A percentile compares a stretch with the other conserved stretches of the same genome.
These are phyloP conservation scores for Drosophila willistoni DNA, from an alignment of 1,140 invertebrate genomes.

Conservation along the genomic window DNA sequence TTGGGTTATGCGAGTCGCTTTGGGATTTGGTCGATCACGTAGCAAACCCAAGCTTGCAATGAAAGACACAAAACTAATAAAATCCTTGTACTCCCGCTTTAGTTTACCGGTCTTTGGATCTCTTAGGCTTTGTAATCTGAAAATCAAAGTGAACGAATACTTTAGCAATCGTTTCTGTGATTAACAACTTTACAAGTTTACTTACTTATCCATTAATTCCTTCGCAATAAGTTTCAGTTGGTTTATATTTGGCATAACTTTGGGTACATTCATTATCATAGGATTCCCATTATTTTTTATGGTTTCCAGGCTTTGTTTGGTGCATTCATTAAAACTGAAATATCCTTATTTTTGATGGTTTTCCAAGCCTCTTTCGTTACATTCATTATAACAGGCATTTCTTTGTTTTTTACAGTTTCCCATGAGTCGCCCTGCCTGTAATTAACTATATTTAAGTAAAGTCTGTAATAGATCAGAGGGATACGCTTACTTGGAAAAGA, in stretches of 20 bases:
- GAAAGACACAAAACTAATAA: slow-evolving; percentile 88
- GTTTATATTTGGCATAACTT: slow-evolving; percentile 57
- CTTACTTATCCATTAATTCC: slow-evolving; percentile 64
- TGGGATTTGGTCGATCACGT: slow-evolving; percentile 84
- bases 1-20: slow-evolving; percentile 84
- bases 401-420: no score
- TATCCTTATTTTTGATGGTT: no score
- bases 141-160: background rate
- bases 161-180: no score
- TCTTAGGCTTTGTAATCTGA: slow-evolving; percentile 84
- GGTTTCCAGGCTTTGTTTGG: slow-evolving; percentile 46
- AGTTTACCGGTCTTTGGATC: slow-evolving; percentile 84
- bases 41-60: slow-evolving; percentile 77
- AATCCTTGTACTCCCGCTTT: slow-evolving; percentile 85
- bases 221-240: slow-evolving; percentile 63
- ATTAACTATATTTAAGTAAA: background rate
- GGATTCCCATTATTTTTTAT: slow-evolving; percentile 73
- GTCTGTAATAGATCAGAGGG: no score
- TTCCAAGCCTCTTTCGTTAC: no score
- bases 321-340: no score
- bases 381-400: no score
- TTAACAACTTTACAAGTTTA: background rate
- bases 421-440: slow-evolving; percentile 54
- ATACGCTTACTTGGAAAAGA: slow-evolving; percentile 52
- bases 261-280: slow-evolving; percentile 69